Base-by-base conservation (phyloP, 2,888 invertebrate genomes). In the Tetranychus truncatus region DNA sequence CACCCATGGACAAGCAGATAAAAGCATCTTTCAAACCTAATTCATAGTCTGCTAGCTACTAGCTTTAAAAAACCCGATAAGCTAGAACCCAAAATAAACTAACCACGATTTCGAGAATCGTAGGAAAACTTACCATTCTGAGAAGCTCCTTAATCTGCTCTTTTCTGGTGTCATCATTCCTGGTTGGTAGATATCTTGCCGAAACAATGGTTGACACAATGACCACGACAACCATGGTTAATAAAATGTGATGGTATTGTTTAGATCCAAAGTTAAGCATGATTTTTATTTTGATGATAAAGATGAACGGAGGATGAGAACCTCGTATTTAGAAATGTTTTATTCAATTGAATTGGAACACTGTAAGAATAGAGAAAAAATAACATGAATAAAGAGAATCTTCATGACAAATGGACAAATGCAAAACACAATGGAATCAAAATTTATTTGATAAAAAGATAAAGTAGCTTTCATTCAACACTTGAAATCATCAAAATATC, bases 91-190 rank as follows among this genome's bases (percentile, higher is more conserved):
- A 55, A 55, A 55, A 55, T 55, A n/a, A 8, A 67, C 20, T 67
- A 24, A 24, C 2, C 24, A 34, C 34, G 0, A 34, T 34, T 34
- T 5, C 0, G 34, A 34, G 5, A 34, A 34, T 34, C 34, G 4
- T 4, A 34, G 34, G 34, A 34, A 34, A n/a, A 71, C 71, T 71
- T 15, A 72, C 72, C 45, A 45, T n/a, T 72, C 45, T 34, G 34
- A 72, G 72, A n/a, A 72, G n/a, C 18, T 72, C 72, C 34, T 72
- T 72, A 45, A 72, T 72, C 18, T 45, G 44, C 34, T 72, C 72
- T 44, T 72, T 72, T 15, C 45, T 44, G n/a, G 72, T 44, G 5
- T 72, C 72, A 72, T 72, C 72, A 45, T 34, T 72, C 34, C 72
- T 34, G 20, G 72, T 72, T 72, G 72, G 72, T 44, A 72, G 34